Conservation (phyloP, 2,888 invertebrate genomes). For the Pyrrhia umbra region DNA sequence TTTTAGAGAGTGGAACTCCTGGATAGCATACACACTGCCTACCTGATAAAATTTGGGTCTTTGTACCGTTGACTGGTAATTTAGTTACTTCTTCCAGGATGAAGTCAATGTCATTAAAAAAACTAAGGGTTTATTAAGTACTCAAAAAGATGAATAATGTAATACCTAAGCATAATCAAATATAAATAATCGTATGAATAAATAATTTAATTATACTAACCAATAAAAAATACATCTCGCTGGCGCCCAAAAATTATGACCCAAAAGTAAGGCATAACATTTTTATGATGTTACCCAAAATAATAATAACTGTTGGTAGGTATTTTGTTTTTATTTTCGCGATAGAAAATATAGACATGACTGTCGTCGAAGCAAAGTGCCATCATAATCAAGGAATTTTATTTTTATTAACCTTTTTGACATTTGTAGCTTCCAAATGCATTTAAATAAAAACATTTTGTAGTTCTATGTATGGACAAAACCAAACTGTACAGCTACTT, state of each 20-base stretch:
- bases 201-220: background rate
- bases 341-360: conserved; percentile 77
- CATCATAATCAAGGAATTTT: conserved; percentile 68
- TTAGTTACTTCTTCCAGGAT: background rate
- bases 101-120: background rate
- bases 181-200: too few relatives aligned
- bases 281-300: conserved; percentile 73
- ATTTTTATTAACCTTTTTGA: conserved; percentile 60
- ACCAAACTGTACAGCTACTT: conserved; percentile 11
- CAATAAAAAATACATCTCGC: conserved; percentile 36
- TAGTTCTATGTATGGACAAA: conserved; percentile 35
- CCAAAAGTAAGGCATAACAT: conserved; percentile 62
- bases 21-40: too few relatives aligned
- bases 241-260: conserved; percentile 51
- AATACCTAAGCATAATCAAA: too few relatives aligned
- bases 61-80: background rate
- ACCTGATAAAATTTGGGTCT: background rate
- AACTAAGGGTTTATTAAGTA: too few relatives aligned
- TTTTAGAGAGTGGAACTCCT: too few relatives aligned
- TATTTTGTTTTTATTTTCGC: conserved; percentile 67
- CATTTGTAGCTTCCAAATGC: conserved; percentile 64
- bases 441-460: conserved; percentile 48
- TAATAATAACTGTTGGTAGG: conserved; percentile 58
- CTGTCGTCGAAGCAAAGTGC: conserved; percentile 65
- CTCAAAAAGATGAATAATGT: too few relatives aligned